Evolutionary conservation across 2,888 invertebrate genomes (phyloP).

Genomic region (Stenurella melanura): DNA sequence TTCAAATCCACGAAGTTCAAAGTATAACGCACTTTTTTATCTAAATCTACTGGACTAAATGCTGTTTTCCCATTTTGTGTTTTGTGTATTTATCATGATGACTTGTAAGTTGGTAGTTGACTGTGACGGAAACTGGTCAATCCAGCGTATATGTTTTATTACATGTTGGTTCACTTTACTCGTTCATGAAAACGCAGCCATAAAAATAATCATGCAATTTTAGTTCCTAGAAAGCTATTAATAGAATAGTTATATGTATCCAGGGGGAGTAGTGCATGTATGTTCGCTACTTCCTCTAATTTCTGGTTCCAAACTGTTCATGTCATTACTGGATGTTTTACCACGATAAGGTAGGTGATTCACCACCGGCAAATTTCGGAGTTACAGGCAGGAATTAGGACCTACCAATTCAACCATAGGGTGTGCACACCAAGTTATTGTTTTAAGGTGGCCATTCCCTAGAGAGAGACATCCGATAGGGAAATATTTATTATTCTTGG

Average conservation of each 20-base stretch:
- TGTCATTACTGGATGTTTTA: not conserved
- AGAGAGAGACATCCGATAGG: too few relatives aligned
- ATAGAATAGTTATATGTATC: slow-evolving; percentile 34
- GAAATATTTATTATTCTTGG: too few relatives aligned
- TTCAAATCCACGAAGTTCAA: too few relatives aligned
- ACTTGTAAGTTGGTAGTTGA: not conserved
- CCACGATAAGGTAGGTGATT: not conserved
- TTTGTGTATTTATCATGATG: not conserved
- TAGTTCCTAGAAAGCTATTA: slow-evolving; percentile 51
- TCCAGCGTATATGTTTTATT: not conserved
- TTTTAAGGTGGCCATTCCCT: too few relatives aligned
- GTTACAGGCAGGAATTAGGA: too few relatives aligned
- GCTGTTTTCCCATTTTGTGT: slow-evolving; percentile 2
- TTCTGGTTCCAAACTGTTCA: not conserved
- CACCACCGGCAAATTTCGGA: too few relatives aligned
- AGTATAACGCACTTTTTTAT: too few relatives aligned
- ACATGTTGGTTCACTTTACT: slow-evolving; percentile 28
- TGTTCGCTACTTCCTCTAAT: not conserved
- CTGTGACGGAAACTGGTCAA: slow-evolving; percentile 5
- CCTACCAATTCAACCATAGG: too few relatives aligned
- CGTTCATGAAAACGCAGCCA: slow-evolving; percentile 44
- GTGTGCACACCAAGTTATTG: too few relatives aligned
- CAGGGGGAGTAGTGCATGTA: not conserved
- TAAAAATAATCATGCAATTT: slow-evolving; percentile 53
- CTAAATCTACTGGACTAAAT: too few relatives aligned